A percentile compares a stretch with the other conserved stretches of the same genome.
Evolutionary conservation across 2,888 invertebrate genomes (phyloP).

Genomic region (Amorpha juglandis): DNA sequence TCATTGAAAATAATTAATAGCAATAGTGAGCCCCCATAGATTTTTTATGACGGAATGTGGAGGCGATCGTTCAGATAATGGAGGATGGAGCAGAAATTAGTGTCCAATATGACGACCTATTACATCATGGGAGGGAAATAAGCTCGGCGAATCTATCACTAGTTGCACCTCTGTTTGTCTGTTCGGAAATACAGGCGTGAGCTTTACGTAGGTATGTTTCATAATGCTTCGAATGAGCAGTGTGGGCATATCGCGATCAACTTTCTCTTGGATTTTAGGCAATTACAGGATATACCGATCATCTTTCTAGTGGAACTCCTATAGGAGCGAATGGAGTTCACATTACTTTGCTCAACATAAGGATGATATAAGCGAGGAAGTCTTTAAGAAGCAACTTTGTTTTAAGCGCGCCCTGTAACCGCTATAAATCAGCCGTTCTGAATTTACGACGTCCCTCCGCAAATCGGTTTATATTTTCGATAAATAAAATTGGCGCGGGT

Average conservation of each 20-base stretch:
- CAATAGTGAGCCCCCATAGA: no score
- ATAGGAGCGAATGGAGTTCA: background rate
- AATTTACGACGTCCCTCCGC: slow-evolving; percentile 82
- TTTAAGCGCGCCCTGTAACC: slow-evolving; percentile 78
- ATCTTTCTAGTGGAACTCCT: background rate
- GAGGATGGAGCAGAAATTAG: no score
- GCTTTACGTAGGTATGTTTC: no score
- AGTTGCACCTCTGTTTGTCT: no score
- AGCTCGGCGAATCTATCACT: no score
- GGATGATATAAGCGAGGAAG: slow-evolving; percentile 60
- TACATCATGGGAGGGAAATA: no score
- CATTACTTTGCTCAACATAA: slow-evolving; percentile 40
- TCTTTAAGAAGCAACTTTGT: slow-evolving; percentile 77
- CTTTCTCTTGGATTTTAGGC: background rate
- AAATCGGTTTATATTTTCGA: slow-evolving; percentile 85
- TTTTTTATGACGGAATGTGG: no score
- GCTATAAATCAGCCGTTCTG: slow-evolving; percentile 80
- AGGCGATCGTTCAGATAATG: no score
- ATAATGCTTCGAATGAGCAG: no score
- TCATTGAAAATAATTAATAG: no score
- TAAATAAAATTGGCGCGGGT: slow-evolving; percentile 85
- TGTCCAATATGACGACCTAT: no score
- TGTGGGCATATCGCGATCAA: background rate
- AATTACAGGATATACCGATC: background rate
- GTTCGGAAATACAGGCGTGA: no score